Percentiles rank a stretch among this genome's conserved stretches.
Evolutionary conservation across 2,888 invertebrate species (phyloP).

Genomic region (Drosophila demipolita): DNA sequence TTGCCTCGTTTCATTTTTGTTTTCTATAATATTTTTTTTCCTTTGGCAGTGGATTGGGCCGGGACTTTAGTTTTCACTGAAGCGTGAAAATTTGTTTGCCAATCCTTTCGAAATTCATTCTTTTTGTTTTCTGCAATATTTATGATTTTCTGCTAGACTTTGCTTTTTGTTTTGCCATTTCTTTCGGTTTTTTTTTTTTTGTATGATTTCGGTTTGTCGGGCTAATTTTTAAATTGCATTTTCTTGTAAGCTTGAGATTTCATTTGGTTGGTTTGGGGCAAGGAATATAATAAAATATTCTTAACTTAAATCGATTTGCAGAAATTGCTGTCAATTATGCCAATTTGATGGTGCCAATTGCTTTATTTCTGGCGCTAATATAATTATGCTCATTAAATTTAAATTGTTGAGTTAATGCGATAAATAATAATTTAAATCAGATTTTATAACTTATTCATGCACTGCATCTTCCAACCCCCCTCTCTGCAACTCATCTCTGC

Average conservation of each 20-base stretch:
- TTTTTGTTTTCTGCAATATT: constrained; percentile 62
- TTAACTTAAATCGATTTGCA: constrained; percentile 33
- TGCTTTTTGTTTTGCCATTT: constrained; percentile 28
- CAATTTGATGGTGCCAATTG: constrained; percentile 30
- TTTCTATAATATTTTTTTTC: constrained; percentile 49
- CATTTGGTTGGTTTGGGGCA: constrained; percentile 17
- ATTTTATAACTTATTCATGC: neutral
- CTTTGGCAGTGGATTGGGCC: constrained; percentile 7
- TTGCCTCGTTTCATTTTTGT: constrained; percentile 44
- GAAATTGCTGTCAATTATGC: constrained; percentile 51
- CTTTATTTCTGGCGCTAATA: constrained; percentile 10
- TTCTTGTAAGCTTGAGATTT: constrained; percentile 55
- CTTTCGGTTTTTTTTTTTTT: constrained; percentile 11
- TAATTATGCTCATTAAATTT: constrained; percentile 8
- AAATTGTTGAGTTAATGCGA: neutral
- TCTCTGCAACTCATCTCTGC: neutral
- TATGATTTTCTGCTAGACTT: constrained; percentile 59
- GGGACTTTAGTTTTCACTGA: constrained; percentile 60
- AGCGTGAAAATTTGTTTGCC: constrained; percentile 71
- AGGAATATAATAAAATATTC: constrained; percentile 26
- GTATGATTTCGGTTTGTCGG: constrained; percentile 41
- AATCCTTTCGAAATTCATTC: constrained; percentile 56
- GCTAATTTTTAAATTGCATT: constrained; percentile 74
- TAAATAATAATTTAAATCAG: constrained; percentile 12
- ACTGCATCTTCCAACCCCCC: neutral